Conservation (phyloP, 2,888 invertebrate genomes). For the Bruchidius siliquastri region DNA sequence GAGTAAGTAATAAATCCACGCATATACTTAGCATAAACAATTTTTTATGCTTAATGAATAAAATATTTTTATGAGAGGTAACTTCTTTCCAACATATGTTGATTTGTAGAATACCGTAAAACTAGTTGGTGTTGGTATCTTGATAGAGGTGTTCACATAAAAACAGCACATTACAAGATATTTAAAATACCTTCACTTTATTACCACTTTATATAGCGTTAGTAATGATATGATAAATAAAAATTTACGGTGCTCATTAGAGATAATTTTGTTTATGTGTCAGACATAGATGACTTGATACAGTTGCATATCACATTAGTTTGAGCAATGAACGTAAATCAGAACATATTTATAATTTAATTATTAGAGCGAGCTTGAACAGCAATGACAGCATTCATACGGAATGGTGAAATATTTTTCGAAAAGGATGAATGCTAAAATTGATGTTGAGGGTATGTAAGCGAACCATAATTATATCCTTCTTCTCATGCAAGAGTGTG, state of each 20-base stretch:
- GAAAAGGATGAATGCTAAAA: no score
- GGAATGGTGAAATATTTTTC: no score
- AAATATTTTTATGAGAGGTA: background rate
- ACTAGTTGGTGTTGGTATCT: background rate
- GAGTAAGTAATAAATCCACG: background rate
- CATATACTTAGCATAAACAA: background rate
- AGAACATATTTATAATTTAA: no score
- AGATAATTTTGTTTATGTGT: background rate
- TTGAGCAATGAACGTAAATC: no score
- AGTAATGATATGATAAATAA: background rate
- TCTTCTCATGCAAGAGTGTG: no score
- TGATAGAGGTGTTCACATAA: background rate
- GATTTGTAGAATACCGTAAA: background rate
- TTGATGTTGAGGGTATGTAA: no score
- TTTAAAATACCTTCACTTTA: background rate
- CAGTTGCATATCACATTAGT: background rate
- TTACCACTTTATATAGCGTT: background rate
- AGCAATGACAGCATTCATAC: no score
- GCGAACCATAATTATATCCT: no score
- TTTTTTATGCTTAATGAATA: background rate
- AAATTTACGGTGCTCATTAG: background rate
- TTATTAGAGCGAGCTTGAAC: no score
- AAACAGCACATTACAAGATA: background rate
- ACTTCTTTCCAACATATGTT: background rate
- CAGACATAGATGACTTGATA: background rate